These are phyloP conservation scores for Sinelater perroti DNA, from an alignment of 2,888 invertebrate species.

Conservation along the genomic window DNA sequence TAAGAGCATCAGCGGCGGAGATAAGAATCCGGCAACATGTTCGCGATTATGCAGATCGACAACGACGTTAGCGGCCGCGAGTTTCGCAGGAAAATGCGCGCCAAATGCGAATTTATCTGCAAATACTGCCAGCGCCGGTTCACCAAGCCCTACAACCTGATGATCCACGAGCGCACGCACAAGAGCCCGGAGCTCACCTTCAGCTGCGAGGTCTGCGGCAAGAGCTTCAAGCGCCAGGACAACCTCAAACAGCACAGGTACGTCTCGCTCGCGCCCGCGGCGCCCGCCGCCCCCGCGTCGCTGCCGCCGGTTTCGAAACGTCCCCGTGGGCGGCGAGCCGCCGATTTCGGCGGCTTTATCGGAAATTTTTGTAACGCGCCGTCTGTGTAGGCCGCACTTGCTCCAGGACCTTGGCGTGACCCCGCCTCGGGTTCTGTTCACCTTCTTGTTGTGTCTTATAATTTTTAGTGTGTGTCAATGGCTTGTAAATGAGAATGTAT, in stretches of 20 bases:
- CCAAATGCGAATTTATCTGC: conserved; percentile 98
- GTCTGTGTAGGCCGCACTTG: conserved; percentile 34
- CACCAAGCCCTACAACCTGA: conserved; percentile 97
- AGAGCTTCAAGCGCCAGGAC: conserved; percentile 97
- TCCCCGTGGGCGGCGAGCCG: too few relatives aligned
- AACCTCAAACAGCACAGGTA: conserved; percentile 94
- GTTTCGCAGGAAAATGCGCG: conserved; percentile 87
- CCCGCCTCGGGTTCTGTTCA: conserved; percentile 37
- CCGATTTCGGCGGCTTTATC: conserved; percentile 35
- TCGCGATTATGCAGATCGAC: conserved; percentile 91
- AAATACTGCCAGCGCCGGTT: conserved; percentile 97
- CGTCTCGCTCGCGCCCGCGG: conserved; percentile 54
- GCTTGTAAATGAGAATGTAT: conserved; percentile 33
- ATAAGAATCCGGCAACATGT: conserved; percentile 69
- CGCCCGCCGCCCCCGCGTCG: too few relatives aligned
- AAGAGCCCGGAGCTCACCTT: conserved; percentile 96
- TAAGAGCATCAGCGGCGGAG: conserved; percentile 36
- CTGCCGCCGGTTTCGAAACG: too few relatives aligned
- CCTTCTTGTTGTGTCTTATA: conserved; percentile 34
- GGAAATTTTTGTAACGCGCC: conserved; percentile 29
- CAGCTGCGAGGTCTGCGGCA: conserved; percentile 97
- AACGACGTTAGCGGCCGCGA: conserved; percentile 85
- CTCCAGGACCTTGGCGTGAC: conserved; percentile 35
- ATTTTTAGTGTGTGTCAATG: conserved; percentile 35
- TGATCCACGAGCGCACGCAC: conserved; percentile 98